phyloP scores from a whole-genome alignment of 1,140 invertebrate species.

The Cotesia vestalis region DNA sequence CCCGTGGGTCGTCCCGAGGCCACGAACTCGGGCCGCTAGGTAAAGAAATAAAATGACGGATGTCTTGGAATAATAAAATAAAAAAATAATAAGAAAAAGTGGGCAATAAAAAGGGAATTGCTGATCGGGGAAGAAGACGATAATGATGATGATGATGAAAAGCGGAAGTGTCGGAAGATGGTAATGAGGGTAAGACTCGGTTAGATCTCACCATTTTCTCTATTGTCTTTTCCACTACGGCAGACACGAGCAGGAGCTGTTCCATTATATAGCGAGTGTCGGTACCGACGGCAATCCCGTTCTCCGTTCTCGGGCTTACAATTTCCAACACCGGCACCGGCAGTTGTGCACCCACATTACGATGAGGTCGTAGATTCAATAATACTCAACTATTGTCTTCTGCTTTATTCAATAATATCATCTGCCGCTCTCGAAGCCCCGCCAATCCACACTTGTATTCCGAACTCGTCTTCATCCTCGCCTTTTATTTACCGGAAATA shows the following conservation, averaged over 20 bases:
- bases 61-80: neutral
- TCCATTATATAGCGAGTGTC: neutral
- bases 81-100: neutral
- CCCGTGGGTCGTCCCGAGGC: neutral
- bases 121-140: constrained; percentile 7
- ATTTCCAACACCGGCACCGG: neutral
- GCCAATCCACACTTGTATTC: neutral
- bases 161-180: constrained; percentile 19
- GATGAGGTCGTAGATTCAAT: constrained; percentile 22
- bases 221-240: neutral
- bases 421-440: neutral
- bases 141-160: constrained; percentile 13
- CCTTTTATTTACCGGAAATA: constrained; percentile 13
- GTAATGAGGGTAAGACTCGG: neutral
- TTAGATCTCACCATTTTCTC: neutral
- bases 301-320: neutral
- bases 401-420: constrained; percentile 14
- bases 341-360: neutral
- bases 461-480: neutral
- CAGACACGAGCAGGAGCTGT: neutral
- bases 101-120: neutral
- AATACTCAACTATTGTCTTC: neutral
- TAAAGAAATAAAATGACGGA: constrained; percentile 16
- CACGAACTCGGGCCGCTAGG: neutral
- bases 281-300: too few species aligned